Evolutionary conservation across 2,888 invertebrate species (phyloP).

Genomic region (Cephonodes hylas): DNA sequence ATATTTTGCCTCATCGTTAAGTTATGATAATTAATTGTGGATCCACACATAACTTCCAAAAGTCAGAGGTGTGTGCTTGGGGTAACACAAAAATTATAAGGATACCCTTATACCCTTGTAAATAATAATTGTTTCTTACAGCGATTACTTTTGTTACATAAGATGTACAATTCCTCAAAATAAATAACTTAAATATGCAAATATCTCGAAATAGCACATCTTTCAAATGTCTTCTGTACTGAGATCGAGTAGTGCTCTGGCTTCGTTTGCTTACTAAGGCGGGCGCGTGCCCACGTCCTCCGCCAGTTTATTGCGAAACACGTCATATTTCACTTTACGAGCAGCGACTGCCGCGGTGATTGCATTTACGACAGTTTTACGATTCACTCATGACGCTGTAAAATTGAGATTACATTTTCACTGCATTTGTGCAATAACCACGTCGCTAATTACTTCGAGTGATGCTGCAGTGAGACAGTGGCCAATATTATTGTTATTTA

Average conservation of each 20-base stretch:
- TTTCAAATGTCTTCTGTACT: neutral
- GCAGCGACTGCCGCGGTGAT: neutral
- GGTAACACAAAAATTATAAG: too few species aligned
- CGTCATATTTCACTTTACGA: neutral
- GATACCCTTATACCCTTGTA: too few species aligned
- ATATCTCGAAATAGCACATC: neutral
- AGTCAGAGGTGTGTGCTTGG: too few species aligned
- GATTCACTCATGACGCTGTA: neutral
- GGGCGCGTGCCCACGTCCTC: neutral
- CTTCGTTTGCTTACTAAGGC: neutral
- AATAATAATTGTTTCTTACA: neutral
- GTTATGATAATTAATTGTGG: too few species aligned
- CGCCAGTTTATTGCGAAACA: neutral
- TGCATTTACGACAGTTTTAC: conserved; percentile 3
- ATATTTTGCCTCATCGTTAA: too few species aligned
- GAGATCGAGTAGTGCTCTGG: neutral
- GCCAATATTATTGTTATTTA: neutral
- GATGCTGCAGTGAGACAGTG: too few species aligned
- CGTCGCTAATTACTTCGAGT: neutral
- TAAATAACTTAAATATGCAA: neutral
- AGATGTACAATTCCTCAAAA: neutral
- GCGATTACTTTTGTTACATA: neutral
- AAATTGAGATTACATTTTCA: neutral
- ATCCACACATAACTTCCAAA: too few species aligned
- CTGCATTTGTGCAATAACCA: neutral